These are phyloP conservation scores for Sander lucioperca DNA, from an alignment of 2,113 vertebrate genomes.

Conservation along the genomic window DNA sequence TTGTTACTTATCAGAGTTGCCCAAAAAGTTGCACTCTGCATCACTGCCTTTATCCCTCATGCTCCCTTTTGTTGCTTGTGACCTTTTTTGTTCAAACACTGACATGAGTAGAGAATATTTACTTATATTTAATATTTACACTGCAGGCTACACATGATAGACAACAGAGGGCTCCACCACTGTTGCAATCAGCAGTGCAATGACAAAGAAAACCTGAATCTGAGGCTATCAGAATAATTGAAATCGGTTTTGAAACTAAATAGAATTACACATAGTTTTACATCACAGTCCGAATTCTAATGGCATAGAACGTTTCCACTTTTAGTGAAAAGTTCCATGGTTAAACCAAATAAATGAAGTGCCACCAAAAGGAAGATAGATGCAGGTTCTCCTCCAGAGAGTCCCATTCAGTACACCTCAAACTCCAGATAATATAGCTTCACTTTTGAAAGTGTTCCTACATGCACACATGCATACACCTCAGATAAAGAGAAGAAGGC, in stretches of 20 bases:
- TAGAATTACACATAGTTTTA: background rate
- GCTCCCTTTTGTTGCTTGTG: background rate
- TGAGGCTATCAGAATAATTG: background rate
- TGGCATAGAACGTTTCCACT: background rate
- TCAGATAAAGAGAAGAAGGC: background rate
- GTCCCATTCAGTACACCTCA: background rate
- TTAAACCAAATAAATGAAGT: background rate
- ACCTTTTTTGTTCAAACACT: conserved; percentile 8
- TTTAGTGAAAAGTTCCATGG: background rate
- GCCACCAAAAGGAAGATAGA: background rate
- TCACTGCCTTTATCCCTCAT: conserved; percentile 16
- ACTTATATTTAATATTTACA: background rate
- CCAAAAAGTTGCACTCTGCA: conserved; percentile 24
- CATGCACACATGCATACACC: background rate
- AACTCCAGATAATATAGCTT: background rate
- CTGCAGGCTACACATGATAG: background rate
- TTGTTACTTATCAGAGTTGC: background rate
- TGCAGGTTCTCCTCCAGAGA: background rate
- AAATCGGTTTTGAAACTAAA: background rate
- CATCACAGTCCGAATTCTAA: background rate
- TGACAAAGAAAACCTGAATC: background rate
- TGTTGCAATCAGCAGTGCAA: background rate
- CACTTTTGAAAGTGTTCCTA: background rate
- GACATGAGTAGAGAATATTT: background rate
- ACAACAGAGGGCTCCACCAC: background rate